Evolutionary conservation across 2,888 invertebrate species (phyloP).

Genomic region (Troglohyphantes excavatus): DNA sequence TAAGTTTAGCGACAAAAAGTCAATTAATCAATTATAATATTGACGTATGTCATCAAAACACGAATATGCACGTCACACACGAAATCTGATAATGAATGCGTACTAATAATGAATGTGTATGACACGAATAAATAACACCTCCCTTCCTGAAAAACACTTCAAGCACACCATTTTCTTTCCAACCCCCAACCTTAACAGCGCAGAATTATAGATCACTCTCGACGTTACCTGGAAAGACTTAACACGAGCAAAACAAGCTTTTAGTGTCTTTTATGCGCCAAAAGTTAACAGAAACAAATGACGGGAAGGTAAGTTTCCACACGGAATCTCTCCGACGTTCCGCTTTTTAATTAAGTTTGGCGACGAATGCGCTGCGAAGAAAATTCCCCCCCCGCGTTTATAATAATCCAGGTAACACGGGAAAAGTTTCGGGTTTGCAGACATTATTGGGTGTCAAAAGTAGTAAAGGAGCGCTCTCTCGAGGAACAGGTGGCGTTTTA

Average conservation of each 20-base stretch:
- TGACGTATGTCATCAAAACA: too few relatives aligned
- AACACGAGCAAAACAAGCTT: constrained; percentile 26
- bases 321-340: constrained; percentile 23
- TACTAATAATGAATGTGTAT: too few relatives aligned
- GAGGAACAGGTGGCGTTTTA: constrained; percentile 75
- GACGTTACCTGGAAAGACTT: not conserved
- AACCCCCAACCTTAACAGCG: not conserved
- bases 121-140: too few relatives aligned
- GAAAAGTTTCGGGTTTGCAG: constrained; percentile 22
- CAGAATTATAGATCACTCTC: not conserved
- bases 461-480: constrained; percentile 14
- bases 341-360: constrained; percentile 57
- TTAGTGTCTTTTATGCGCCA: not conserved
- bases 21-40: too few relatives aligned
- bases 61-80: too few relatives aligned
- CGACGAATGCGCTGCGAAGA: constrained; percentile 57
- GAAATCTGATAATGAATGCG: too few relatives aligned
- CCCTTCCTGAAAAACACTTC: not conserved
- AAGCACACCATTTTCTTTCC: not conserved
- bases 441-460: constrained; percentile 72
- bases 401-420: constrained; percentile 27
- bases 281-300: constrained; percentile 10
- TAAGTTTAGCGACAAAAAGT: too few relatives aligned
- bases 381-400: constrained; percentile 46
- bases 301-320: constrained; percentile 23